Evolutionary conservation across 2,797 vertebrate species (phyloP), one percentile per base, ranked within the genome.

Genomic region (Meriones psammophilus): DNA sequence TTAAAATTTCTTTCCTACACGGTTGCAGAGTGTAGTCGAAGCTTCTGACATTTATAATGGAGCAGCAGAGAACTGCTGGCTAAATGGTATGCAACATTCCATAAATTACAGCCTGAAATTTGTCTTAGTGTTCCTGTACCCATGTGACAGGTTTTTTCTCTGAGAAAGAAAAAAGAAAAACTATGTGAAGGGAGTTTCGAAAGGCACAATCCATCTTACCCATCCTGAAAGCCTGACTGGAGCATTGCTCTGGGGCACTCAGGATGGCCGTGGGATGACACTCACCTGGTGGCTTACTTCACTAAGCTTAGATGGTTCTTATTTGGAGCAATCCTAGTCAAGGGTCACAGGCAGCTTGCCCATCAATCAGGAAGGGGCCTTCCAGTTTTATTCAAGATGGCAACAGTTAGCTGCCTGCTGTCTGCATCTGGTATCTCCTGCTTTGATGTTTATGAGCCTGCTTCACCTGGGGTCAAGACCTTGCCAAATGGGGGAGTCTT

Each of bases 51-150:
- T 91, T 94, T 94, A 62, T 91, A 84, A 92, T 33, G 8, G 76
- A 86, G 39, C 30, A 39, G 64, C 83, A 76, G 78, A 64, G 94
- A 94, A 83, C 80, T 86, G 68, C 88, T 89, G 39, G 88, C 86
- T 91, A 74, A 80, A 88, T 78, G 46, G 58, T 76, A 94, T 80
- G 81, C 90, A 81, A 13, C 4, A 2, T 80, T 91, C 88, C 89
- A 86, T 96, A 93, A 96, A 95, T 97, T 94, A 94, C 2, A 20
- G 81, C 71, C 92, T 89, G 85, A 94, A 94, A 95, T 94, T 87
- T 84, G 36, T 46, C 92, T 42, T 87, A 79, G 77, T 94, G 88
- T 92, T 96, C 88, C 58, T 80, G 74, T 79, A 69, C 94, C 96
- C 94, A 83, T 91, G 69, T 92, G 95, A 91, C 74, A 94, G 78